Percentiles rank a stretch among this genome's conserved stretches.
These are phyloP conservation scores for Tetramorium bicarinatum DNA, from an alignment of 2,888 invertebrate genomes.

Conservation along the genomic window DNA sequence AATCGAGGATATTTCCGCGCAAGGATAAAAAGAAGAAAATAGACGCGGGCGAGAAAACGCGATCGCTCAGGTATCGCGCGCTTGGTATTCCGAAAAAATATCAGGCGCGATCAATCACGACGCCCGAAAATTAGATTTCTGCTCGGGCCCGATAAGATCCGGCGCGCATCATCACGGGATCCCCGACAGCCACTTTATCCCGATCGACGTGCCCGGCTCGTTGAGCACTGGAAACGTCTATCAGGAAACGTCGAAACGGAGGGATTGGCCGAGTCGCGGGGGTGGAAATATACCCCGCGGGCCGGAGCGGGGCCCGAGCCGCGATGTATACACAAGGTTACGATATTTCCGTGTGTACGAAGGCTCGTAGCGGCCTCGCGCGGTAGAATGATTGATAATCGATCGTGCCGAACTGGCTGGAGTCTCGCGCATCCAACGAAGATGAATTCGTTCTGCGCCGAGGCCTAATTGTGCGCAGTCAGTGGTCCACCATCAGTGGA, in stretches of 20 bases:
- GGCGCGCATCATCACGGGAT: constrained; percentile 67
- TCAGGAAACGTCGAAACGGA: constrained; percentile 70
- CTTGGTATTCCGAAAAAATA: constrained; percentile 50
- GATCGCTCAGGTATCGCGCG: constrained; percentile 39
- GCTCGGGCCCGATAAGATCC: constrained; percentile 66
- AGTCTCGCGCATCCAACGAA: constrained; percentile 81
- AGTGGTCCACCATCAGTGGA: constrained; percentile 79
- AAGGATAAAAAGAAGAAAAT: not conserved
- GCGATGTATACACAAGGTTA: constrained; percentile 57
- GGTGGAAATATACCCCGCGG: constrained; percentile 69
- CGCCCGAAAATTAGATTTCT: constrained; percentile 58
- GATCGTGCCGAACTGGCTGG: constrained; percentile 80
- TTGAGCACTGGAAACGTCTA: constrained; percentile 75
- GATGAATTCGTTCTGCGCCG: constrained; percentile 83
- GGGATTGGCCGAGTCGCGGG: constrained; percentile 63
- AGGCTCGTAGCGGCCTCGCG: constrained; percentile 62
- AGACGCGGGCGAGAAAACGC: not conserved
- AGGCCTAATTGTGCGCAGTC: constrained; percentile 84
- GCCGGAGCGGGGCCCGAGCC: not conserved
- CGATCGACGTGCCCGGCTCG: constrained; percentile 68
- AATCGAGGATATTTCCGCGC: not conserved
- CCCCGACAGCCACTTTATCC: constrained; percentile 75
- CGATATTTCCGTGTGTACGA: constrained; percentile 60
- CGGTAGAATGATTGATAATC: constrained; percentile 83
- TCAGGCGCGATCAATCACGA: constrained; percentile 66